Base-by-base conservation (phyloP, 2,113 vertebrate species). In the Etia nguti region DNA sequence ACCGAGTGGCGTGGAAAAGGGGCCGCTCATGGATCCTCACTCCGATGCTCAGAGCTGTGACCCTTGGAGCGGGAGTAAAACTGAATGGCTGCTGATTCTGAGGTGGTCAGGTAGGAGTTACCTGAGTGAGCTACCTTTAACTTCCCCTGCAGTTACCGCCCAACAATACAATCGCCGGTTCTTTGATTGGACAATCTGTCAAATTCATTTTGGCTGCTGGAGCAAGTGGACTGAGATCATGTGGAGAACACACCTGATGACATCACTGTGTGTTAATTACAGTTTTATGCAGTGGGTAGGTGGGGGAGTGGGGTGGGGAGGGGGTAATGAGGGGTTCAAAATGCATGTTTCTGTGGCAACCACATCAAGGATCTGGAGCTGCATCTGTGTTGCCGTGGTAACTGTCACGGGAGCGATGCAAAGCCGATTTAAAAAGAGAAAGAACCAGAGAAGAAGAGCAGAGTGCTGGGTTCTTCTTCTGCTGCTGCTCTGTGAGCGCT, bases 271-370 rank as follows among this genome's bases (percentile, higher is more conserved):
- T 36, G n/a, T 43, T 86, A 88, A 84, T 81, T 79, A 77, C 60
- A 43, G 57, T 62, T 50, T 20, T 20, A 56, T 81, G 16, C 54
- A 18, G 46, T 77, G 43, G 62, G 62, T 0, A 26, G 10, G 20
- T 24, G 34, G 10, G 24, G 29, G 38, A 26, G 18, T n/a, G 16
- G 5, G 6, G 18, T 5, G 56, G 65, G 9, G 57, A 26, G 68
- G 24, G 41, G 24, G 22, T 46, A 57, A 38, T 10, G 24, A 31
- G 24, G 8, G 65, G 29, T 11, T 59, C 55, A 52, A 75, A 46
- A 92, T 70, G 43, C 79, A 34, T 89, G 93, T 92, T 92, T 92
- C 91, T 82, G 1, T 90, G 87, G 93, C 55, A 90, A 92, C 93
- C 36, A 13, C 56, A 70, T 4, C 24, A 56, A 52, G 73, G 77